These are phyloP conservation scores for Augochlora pura DNA, from an alignment of 1,140 invertebrate genomes.

Conservation along the genomic window DNA sequence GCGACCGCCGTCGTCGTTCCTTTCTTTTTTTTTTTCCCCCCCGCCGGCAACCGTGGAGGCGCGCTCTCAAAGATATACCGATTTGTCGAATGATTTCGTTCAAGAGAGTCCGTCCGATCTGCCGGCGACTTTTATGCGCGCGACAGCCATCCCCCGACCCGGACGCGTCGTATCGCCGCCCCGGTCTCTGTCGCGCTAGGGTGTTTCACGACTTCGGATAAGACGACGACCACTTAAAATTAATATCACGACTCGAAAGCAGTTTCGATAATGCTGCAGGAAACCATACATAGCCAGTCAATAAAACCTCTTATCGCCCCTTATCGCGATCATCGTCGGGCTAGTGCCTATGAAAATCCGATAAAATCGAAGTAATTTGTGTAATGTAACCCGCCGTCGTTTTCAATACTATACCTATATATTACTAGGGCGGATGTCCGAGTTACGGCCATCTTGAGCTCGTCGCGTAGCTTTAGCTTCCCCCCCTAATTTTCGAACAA, in stretches of 20 bases:
- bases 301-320: conserved; percentile 25
- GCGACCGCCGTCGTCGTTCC: neutral
- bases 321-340: neutral
- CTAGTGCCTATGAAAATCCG: too few species aligned
- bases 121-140: conserved; percentile 46
- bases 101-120: conserved; percentile 22
- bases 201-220: neutral
- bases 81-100: conserved; percentile 63
- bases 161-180: neutral
- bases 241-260: conserved; percentile 35
- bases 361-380: too few species aligned
- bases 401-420: too few species aligned
- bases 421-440: too few species aligned
- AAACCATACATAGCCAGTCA: neutral
- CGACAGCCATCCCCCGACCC: neutral
- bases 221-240: conserved; percentile 23
- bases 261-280: conserved; percentile 24
- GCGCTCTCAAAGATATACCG: conserved; percentile 60
- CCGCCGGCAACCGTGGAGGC: neutral
- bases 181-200: too few species aligned
- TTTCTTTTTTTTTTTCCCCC: conserved; percentile 5
- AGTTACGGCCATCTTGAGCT: too few species aligned
- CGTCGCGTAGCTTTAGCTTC: too few species aligned
- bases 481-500: too few species aligned
- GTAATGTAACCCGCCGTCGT: too few species aligned